A percentile compares a stretch with the other conserved stretches of the same genome.
phyloP scores from a whole-genome alignment of 2,113 vertebrate species.

The Odobenus rosmarus region DNA sequence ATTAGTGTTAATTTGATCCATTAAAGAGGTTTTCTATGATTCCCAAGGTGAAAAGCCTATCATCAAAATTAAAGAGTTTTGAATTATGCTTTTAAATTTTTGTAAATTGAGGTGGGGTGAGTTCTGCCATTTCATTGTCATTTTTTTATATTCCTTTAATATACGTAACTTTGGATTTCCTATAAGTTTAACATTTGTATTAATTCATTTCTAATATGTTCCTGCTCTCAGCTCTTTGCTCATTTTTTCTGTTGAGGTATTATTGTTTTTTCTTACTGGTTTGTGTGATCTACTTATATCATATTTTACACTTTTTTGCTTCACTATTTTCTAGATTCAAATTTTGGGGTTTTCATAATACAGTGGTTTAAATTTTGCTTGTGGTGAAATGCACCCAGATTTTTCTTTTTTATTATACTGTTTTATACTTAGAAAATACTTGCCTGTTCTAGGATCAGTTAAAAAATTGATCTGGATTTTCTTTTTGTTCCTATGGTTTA shows the following conservation, averaged over 20 bases:
- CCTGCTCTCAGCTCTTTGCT: not conserved
- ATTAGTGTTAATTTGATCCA: not conserved
- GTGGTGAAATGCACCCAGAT: not conserved
- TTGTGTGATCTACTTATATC: not conserved
- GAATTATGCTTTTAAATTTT: not conserved
- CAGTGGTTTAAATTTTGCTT: not conserved
- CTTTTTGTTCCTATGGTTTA: constrained; percentile 43
- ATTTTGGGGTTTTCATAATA: not conserved
- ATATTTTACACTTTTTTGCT: not conserved
- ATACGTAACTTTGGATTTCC: not conserved
- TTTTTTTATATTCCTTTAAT: constrained; percentile 12
- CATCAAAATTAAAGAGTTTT: not conserved
- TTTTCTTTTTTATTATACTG: constrained; percentile 37
- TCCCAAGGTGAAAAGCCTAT: not conserved
- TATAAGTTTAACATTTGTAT: not conserved
- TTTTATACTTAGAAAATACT: constrained; percentile 40
- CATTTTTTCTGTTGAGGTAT: not conserved
- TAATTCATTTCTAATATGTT: not conserved
- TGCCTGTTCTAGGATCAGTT: constrained; percentile 12
- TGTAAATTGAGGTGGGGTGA: not conserved
- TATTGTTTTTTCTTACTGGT: constrained; percentile 1
- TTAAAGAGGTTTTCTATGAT: not conserved
- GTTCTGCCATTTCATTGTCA: not conserved
- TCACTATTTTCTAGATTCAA: not conserved
- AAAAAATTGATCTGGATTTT: constrained; percentile 51